phyloP scores from a whole-genome alignment of 2,888 invertebrate species.

The Diadegma fenestrale region DNA sequence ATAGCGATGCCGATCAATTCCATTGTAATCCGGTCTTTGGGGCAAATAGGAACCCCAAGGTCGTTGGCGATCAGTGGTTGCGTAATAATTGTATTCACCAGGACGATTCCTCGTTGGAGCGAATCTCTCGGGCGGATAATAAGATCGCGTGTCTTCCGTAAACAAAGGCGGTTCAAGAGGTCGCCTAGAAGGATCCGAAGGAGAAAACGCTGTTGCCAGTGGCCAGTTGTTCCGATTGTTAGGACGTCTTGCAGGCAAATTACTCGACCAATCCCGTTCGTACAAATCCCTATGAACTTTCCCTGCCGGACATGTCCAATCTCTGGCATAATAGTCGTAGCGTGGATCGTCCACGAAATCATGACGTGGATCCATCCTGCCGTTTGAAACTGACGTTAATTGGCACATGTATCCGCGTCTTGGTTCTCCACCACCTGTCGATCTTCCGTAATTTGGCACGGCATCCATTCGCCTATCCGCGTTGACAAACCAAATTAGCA shows the following conservation, averaged over 20 bases:
- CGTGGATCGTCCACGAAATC: constrained; percentile 89
- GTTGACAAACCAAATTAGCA: not conserved
- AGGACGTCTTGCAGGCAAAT: not conserved
- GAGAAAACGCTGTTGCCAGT: constrained; percentile 4
- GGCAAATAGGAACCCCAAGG: constrained; percentile 36
- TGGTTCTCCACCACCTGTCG: not conserved
- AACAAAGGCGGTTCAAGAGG: not conserved
- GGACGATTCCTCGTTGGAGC: constrained; percentile 71
- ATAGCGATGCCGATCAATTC: constrained; percentile 34
- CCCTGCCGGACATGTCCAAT: constrained; percentile 87
- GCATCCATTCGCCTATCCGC: constrained; percentile 1
- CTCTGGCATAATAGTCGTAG: constrained; percentile 93
- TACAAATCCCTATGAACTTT: constrained; percentile 11
- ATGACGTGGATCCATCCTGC: constrained; percentile 88
- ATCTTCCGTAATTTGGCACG: not conserved
- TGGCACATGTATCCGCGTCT: constrained; percentile 63
- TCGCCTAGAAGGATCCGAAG: not conserved
- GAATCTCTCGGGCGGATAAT: constrained; percentile 9
- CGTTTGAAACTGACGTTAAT: constrained; percentile 81
- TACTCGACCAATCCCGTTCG: constrained; percentile 21
- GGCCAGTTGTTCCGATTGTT: constrained; percentile 13
- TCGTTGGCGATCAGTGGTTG: not conserved
- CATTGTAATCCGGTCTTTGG: constrained; percentile 17
- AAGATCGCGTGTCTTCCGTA: not conserved
- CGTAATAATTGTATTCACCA: constrained; percentile 53